Evolutionary conservation across 2,113 vertebrate genomes (phyloP).

Genomic region (Hippocampus zosterae): DNA sequence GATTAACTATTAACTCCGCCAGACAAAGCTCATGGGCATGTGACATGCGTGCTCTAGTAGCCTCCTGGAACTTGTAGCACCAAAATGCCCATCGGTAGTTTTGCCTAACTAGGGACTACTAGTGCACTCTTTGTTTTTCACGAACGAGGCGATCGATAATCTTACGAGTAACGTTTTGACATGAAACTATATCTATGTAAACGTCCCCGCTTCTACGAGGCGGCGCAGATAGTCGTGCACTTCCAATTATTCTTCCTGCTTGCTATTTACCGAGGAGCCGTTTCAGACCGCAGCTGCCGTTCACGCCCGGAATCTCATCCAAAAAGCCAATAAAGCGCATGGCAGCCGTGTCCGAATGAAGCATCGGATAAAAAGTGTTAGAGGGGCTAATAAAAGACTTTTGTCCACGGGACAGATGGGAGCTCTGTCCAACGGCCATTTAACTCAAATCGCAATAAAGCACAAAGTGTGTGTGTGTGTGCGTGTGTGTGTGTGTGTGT

Average conservation of each 20-base stretch:
- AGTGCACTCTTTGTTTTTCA: neutral
- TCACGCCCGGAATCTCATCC: slow-evolving; percentile 2
- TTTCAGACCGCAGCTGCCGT: neutral
- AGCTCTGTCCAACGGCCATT: slow-evolving; percentile 22
- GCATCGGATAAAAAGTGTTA: slow-evolving; percentile 13
- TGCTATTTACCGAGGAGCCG: neutral
- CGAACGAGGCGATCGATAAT: too few relatives aligned
- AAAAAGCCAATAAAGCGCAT: slow-evolving; percentile 21
- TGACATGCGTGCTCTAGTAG: too few relatives aligned
- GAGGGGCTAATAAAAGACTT: slow-evolving; percentile 30
- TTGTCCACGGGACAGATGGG: slow-evolving; percentile 38
- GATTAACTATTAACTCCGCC: neutral
- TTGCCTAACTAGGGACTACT: neutral
- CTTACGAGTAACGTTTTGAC: too few relatives aligned
- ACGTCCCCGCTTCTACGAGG: neutral
- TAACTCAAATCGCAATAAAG: slow-evolving; percentile 19
- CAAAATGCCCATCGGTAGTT: neutral
- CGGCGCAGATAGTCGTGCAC: neutral
- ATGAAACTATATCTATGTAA: too few relatives aligned
- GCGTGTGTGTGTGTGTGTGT: neutral
- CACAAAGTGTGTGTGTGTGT: too few relatives aligned
- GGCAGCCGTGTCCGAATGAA: slow-evolving; percentile 30
- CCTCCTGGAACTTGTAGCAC: neutral
- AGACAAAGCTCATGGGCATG: neutral
- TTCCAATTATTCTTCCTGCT: neutral